These are phyloP conservation scores for Centrocercus urophasianus DNA, from an alignment of 2,113 vertebrate species.

Conservation along the genomic window DNA sequence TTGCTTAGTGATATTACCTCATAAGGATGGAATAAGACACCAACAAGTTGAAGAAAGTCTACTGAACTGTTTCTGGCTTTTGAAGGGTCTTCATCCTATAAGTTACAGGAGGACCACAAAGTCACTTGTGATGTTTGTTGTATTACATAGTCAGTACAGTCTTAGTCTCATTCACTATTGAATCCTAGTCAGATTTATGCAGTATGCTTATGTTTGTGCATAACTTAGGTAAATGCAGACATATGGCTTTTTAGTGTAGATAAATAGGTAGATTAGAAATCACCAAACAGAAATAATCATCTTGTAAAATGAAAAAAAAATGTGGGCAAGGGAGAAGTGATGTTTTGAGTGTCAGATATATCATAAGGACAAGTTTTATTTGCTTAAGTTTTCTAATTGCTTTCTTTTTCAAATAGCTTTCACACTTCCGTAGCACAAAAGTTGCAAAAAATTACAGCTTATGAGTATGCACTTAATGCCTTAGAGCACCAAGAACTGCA, in stretches of 20 bases:
- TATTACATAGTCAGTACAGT: background rate
- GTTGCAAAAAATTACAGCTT: background rate
- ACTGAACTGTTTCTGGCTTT: background rate
- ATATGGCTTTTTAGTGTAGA: background rate
- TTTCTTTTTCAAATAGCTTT: background rate
- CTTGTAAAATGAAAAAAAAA: background rate
- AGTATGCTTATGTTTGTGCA: rapidly evolving
- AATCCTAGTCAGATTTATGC: background rate
- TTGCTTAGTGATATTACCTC: background rate
- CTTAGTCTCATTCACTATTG: background rate
- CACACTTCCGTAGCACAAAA: background rate
- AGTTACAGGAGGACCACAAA: background rate
- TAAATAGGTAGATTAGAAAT: background rate
- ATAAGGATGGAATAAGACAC: background rate
- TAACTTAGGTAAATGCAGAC: background rate
- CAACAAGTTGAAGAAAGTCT: background rate
- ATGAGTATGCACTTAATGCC: rapidly evolving
- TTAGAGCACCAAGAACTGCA: rapidly evolving
- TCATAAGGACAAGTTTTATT: background rate
- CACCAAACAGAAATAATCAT: background rate
- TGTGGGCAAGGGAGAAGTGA: background rate
- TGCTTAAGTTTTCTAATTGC: background rate
- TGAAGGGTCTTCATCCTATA: background rate
- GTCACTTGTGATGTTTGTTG: background rate
- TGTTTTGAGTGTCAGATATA: background rate